Percentiles rank a stretch among this genome's conserved stretches.
Conservation (phyloP, 1,140 invertebrate species). For the Cotesia vestalis region DNA sequence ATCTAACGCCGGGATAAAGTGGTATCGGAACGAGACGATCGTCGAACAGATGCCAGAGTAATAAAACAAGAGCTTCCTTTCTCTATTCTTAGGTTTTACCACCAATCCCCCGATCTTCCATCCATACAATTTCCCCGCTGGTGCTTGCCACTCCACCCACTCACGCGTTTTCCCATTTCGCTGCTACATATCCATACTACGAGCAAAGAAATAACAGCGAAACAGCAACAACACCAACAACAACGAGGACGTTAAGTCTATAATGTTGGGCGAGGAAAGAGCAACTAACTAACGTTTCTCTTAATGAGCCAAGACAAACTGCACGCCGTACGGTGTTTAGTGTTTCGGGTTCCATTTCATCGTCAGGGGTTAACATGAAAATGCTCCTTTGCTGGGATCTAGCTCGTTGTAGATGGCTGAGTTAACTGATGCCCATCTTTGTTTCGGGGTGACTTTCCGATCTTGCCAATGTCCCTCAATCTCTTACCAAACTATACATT, state of each 20-base stretch:
- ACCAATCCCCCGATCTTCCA: conserved; percentile 2
- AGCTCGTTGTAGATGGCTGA: too few relatives aligned
- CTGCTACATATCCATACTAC: not conserved
- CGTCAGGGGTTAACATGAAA: too few relatives aligned
- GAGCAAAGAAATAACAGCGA: too few relatives aligned
- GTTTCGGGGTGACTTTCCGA: too few relatives aligned
- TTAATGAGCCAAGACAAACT: conserved; percentile 68
- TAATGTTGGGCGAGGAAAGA: conserved; percentile 11
- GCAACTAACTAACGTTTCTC: conserved; percentile 64
- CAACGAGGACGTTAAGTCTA: not conserved
- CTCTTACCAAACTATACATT: not conserved
- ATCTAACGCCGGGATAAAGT: conserved; percentile 66
- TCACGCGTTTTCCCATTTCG: conserved; percentile 1
- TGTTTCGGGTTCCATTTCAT: conserved; percentile 37
- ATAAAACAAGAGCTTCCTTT: conserved; percentile 66
- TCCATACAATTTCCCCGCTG: not conserved
- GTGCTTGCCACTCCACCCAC: too few relatives aligned
- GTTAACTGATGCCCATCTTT: too few relatives aligned
- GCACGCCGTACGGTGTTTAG: conserved; percentile 61
- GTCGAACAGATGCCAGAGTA: conserved; percentile 66
- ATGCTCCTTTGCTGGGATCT: too few relatives aligned
- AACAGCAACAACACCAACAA: not conserved
- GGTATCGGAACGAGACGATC: conserved; percentile 68
- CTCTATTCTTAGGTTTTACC: conserved; percentile 54
- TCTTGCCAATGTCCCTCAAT: not conserved